Conservation (phyloP, 2,888 invertebrate species). For the Xylota segnis region DNA sequence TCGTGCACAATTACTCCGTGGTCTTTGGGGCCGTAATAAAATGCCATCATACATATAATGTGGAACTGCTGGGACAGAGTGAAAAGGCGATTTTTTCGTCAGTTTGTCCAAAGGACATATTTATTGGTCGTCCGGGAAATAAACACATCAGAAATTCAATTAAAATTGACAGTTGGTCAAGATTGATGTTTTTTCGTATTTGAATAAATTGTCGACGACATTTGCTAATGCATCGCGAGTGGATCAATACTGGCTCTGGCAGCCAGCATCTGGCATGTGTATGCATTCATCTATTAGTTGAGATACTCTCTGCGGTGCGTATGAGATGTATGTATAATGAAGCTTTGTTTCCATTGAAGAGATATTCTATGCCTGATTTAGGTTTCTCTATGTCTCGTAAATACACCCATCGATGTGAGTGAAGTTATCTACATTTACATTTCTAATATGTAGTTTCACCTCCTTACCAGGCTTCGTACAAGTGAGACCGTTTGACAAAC, state of each 20-base stretch:
- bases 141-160: constrained; percentile 78
- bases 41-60: constrained; percentile 62
- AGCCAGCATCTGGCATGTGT: constrained; percentile 20
- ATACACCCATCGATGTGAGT: neutral
- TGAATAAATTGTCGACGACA: constrained; percentile 72
- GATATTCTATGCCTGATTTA: neutral
- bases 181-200: constrained; percentile 73
- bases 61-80: constrained; percentile 32
- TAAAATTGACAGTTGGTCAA: constrained; percentile 77
- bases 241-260: constrained; percentile 56
- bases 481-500: too few relatives aligned
- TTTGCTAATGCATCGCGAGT: constrained; percentile 60
- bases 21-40: constrained; percentile 70
- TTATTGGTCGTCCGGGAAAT: constrained; percentile 75
- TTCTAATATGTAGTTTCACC: too few relatives aligned
- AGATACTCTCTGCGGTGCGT: constrained; percentile 18
- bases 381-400: neutral
- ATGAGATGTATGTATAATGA: neutral
- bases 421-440: too few relatives aligned
- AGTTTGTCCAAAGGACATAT: constrained; percentile 73
- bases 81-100: constrained; percentile 74
- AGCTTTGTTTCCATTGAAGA: neutral
- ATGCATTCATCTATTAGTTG: constrained; percentile 20
- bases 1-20: constrained; percentile 77
- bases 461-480: too few relatives aligned